These are phyloP conservation scores for Chaunax sp. DNA, from an alignment of 2,797 vertebrate genomes.

Conservation along the genomic window DNA sequence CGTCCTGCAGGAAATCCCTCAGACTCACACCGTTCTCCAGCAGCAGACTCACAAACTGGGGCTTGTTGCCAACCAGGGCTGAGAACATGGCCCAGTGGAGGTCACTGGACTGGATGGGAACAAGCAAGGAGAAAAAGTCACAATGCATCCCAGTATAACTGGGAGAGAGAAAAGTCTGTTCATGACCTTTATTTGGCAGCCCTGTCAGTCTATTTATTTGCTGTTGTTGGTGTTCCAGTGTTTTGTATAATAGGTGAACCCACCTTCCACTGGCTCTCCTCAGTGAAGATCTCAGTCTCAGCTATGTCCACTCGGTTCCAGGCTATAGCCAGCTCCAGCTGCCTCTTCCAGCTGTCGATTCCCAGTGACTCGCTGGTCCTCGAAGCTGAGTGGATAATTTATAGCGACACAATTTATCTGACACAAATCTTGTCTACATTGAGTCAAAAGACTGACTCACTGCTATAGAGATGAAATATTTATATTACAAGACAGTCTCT, in stretches of 20 bases:
- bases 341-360: constrained; percentile 86
- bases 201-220: no score
- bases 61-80: constrained; percentile 91
- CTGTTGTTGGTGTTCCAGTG: background rate
- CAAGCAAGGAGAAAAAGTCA: background rate
- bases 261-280: constrained; percentile 94
- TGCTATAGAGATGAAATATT: background rate
- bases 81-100: constrained; percentile 91
- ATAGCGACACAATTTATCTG: background rate
- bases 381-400: constrained; percentile 83
- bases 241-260: background rate
- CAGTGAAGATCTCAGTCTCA: constrained; percentile 92
- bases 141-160: background rate
- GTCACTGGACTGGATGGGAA: constrained; percentile 85
- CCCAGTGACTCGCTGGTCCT: constrained; percentile 80
- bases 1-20: constrained; percentile 85
- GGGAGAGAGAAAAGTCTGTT: no score
- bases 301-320: constrained; percentile 98
- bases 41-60: constrained; percentile 92
- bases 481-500: background rate
- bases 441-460: background rate
- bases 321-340: constrained; percentile 94
- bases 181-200: no score
- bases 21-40: constrained; percentile 92
- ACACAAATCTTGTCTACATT: background rate